These are phyloP conservation scores for Cacoxenus indagator DNA, from an alignment of 2,888 invertebrate species.

Conservation along the genomic window DNA sequence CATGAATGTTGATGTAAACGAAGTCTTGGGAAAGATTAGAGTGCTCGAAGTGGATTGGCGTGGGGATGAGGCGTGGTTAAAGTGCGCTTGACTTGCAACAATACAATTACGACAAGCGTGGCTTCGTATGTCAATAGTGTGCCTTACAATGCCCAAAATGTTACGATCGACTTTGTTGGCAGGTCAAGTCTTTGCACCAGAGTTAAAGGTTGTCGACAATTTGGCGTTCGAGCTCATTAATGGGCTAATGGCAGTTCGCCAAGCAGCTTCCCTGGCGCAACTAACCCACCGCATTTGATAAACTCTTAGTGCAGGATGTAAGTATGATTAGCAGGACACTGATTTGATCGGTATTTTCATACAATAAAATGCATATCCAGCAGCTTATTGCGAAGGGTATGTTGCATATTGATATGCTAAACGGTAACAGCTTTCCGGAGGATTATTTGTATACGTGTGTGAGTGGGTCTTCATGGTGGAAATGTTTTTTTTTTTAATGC, in stretches of 20 bases:
- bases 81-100: constrained; percentile 39
- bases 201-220: constrained; percentile 49
- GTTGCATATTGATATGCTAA: constrained; percentile 68
- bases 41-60: constrained; percentile 44
- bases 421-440: constrained; percentile 72
- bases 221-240: constrained; percentile 70
- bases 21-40: constrained; percentile 52
- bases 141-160: constrained; percentile 55
- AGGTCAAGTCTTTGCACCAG: constrained; percentile 23
- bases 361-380: constrained; percentile 52
- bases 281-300: constrained; percentile 64
- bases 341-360: neutral
- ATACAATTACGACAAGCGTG: constrained; percentile 49
- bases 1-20: constrained; percentile 47
- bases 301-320: constrained; percentile 72
- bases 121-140: constrained; percentile 62
- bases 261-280: constrained; percentile 71
- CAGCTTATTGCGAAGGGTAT: constrained; percentile 66
- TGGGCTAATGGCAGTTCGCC: constrained; percentile 67
- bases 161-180: constrained; percentile 54
- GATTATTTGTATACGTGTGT: constrained; percentile 72
- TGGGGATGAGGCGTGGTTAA: constrained; percentile 36
- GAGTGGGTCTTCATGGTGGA: constrained; percentile 23
- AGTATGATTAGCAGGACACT: constrained; percentile 52
- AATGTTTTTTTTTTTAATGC: neutral